Evolutionary conservation across 2,113 vertebrate genomes (phyloP).

Genomic region (Zapornia atra): DNA sequence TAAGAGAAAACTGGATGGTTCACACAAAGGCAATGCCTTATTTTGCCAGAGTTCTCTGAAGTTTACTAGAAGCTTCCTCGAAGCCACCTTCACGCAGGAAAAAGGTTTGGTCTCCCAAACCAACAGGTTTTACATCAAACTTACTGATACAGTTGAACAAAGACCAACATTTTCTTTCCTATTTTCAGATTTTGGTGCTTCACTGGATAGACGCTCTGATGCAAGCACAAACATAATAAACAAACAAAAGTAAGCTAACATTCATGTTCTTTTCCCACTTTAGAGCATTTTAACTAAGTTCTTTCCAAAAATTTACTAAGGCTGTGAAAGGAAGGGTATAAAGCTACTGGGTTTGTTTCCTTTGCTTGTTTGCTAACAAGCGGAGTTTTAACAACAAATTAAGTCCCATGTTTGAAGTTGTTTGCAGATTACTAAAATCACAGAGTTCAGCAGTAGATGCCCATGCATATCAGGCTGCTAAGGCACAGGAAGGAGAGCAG

Average conservation of each 20-base stretch:
- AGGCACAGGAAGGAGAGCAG: neutral
- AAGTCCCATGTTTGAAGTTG: fast-evolving
- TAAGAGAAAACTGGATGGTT: neutral
- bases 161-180: neutral
- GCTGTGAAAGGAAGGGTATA: neutral
- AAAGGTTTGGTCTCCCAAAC: neutral
- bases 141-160: neutral
- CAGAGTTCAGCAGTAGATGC: neutral
- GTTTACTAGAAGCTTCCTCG: neutral
- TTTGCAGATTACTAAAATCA: neutral
- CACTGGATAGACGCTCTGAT: neutral
- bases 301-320: neutral
- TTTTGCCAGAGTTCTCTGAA: neutral
- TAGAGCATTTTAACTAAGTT: neutral
- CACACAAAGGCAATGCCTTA: neutral
- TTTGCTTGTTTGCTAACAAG: neutral
- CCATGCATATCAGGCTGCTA: neutral
- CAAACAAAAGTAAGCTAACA: neutral
- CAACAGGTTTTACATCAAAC: neutral
- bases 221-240: neutral
- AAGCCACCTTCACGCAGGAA: neutral
- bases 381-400: neutral
- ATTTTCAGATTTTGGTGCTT: neutral
- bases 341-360: neutral
- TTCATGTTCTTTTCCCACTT: neutral